Evolutionary conservation across 92 coral and sea anemone species (phyloP).

Genomic region (Zoanthus sociatus): DNA sequence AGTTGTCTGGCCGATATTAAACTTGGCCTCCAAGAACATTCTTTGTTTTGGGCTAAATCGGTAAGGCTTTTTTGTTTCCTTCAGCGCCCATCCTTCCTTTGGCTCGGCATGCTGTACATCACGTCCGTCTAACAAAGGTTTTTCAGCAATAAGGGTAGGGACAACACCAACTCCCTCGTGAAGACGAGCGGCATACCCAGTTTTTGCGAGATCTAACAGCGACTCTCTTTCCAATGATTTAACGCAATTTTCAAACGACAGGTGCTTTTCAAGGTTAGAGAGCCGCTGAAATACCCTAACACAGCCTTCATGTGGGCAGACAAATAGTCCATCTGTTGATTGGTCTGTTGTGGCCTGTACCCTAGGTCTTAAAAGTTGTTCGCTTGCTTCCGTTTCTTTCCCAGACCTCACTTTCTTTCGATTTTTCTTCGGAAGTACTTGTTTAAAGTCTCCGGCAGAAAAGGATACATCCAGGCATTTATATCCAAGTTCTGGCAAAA

Average conservation of each 20-base stretch:
- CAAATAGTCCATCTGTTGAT: slow-evolving; percentile 13
- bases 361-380: not conserved
- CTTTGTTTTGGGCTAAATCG: not conserved
- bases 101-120: not conserved
- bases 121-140: not conserved
- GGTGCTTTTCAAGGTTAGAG: slow-evolving; percentile 58
- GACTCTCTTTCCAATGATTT: slow-evolving; percentile 46
- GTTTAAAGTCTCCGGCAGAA: slow-evolving; percentile 40
- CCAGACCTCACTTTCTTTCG: slow-evolving; percentile 26
- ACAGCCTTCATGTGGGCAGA: slow-evolving; percentile 70
- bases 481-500: slow-evolving; percentile 23
- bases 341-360: not conserved
- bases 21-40: too few species aligned
- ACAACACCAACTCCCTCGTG: slow-evolving; percentile 57
- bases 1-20: too few species aligned
- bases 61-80: not conserved
- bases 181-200: slow-evolving; percentile 49
- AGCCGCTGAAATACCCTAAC: slow-evolving; percentile 53
- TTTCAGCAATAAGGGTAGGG: slow-evolving; percentile 41
- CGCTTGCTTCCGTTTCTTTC: not conserved
- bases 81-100: slow-evolving; percentile 2
- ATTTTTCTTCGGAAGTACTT: slow-evolving; percentile 27
- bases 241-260: slow-evolving; percentile 54
- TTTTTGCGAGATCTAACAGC: slow-evolving; percentile 62
- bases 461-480: slow-evolving; percentile 16